Evolutionary conservation across 37 sponge, comb jelly and placozoan genomes (phyloP), one percentile per base, ranked within the genome.

Genomic region (Halichondria panicea): DNA sequence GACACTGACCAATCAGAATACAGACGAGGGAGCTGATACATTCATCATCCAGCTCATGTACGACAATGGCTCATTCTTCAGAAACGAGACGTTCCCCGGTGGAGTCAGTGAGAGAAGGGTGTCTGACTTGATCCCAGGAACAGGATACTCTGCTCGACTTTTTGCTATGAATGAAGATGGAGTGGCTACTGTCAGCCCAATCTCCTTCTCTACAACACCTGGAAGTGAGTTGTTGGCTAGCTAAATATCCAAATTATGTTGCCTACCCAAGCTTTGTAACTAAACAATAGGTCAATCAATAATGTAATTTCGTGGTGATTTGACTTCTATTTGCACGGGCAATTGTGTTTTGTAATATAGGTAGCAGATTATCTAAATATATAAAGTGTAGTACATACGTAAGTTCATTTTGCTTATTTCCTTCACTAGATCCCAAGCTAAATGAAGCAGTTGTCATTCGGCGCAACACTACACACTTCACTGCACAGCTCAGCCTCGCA

Each of bases 401-500:
- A n/a, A n/a, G n/a, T 13, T 18, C 13, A 48, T 13, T 18, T 13
- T 18, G 13, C 9, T 13, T 48, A 9, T 48, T 13, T 48, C 50
- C 13, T 18, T 48, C 50, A 9, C 13, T 13, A 48, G 50, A 18
- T 48, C 50, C 50, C 50, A 48, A 48, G 13, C 13, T 48, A 13
- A 48, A 48, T 48, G 50, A 48, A 18, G 50, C 13, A 9, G 9
- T 48, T 13, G 31, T 28, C 9, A 24, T 24, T 25, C 22, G 70
- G 50, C 33, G 46, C 70, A 48, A 45, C 27, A 50, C n/a, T 28
- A 70, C 70, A 43, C 27, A 32, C 4, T 70, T 70, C 70, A 50
- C 5, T 11, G 22, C 33, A 30, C 18, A 50, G 1, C 6, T 48
- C 32, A 7, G 24, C 34, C 34, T 70, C 33, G 53, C 3, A 30